Conservation (phyloP, 2,797 vertebrate species). For the Danio kyathit region DNA sequence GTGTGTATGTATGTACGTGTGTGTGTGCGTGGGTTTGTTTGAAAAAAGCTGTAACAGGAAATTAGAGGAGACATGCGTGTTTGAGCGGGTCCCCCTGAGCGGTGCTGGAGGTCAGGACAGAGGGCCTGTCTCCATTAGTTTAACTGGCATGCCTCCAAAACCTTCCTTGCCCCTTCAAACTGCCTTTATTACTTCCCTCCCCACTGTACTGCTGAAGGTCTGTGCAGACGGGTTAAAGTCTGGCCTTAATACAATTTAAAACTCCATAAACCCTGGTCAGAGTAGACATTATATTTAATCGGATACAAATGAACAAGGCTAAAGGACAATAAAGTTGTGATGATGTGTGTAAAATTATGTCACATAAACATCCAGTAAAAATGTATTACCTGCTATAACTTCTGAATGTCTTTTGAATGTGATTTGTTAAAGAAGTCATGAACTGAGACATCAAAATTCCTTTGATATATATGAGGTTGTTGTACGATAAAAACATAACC, state of each 20-base stretch:
- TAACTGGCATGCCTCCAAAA: slow-evolving; percentile 71
- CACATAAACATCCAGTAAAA: neutral
- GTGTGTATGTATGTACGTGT: slow-evolving; percentile 23
- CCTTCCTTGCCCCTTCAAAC: slow-evolving; percentile 58
- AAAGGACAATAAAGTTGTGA: neutral
- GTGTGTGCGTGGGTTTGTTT: slow-evolving; percentile 28
- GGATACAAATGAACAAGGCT: neutral
- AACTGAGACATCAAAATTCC: neutral
- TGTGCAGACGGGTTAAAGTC: slow-evolving; percentile 17
- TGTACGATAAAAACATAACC: too few relatives aligned
- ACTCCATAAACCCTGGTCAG: slow-evolving; percentile 12
- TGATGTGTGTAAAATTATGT: neutral
- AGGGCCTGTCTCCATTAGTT: slow-evolving; percentile 76
- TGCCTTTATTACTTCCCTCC: slow-evolving; percentile 37
- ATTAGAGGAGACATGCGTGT: slow-evolving; percentile 64
- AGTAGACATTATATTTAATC: slow-evolving; percentile 18
- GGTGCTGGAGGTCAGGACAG: slow-evolving; percentile 67
- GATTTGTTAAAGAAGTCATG: neutral
- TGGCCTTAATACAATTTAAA: neutral
- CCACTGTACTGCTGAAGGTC: slow-evolving; percentile 13
- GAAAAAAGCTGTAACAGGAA: slow-evolving; percentile 52
- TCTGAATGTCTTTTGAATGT: neutral
- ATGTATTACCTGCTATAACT: neutral
- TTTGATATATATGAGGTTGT: too few relatives aligned
- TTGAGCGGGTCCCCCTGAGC: slow-evolving; percentile 62